Evolutionary conservation across 2,888 invertebrate species (phyloP), one percentile per base, ranked within the genome.

Genomic region (Spicauda simplicius): DNA sequence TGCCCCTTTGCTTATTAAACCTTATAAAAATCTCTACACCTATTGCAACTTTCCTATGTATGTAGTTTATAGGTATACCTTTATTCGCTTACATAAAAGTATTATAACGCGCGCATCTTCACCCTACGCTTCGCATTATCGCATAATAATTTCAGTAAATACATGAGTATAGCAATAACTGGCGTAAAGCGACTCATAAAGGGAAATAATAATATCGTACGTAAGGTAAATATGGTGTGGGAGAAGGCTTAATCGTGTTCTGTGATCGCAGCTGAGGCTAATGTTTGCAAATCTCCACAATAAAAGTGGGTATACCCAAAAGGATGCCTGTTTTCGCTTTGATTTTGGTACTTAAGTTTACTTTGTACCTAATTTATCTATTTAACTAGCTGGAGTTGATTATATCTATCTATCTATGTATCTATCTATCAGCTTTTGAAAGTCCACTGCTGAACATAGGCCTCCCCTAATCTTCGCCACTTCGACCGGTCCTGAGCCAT

Each of bases 171-270:
- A 52, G 19, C 60, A 52, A 60, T 60, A 60, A 52, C 33, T 18
- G 60, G 52, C 25, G 25, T 60, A 60, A 60, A 52, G 60, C 33
- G 33, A 18, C 8, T 14, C 60, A 52, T 60, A 60, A 60, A 30
- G 33, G 52, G 60, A 60, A 60, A 60, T 60, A 50, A 60, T 60
- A 60, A 52, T 25, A 25, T 25, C 25, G 25, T 25, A 25, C 33
- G 52, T 60, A 52, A 52, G 50, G 60, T 52, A 52, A 60, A 60
- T 60, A 52, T 16, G 60, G 48, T 6, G 59, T 50, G 33, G 14
- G 48, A 50, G 50, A 60, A 60, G 52, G 50, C 50, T 52, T 60
- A 52, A 60, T 60, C 60, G 60, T 52, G 30, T 60, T 18, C 52
- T 8, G 60, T 7, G 52, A 52, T 59, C 48, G 8, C 60, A 60